phyloP scores from a whole-genome alignment of 2,113 vertebrate genomes.

The Sphyrna mokarran region DNA sequence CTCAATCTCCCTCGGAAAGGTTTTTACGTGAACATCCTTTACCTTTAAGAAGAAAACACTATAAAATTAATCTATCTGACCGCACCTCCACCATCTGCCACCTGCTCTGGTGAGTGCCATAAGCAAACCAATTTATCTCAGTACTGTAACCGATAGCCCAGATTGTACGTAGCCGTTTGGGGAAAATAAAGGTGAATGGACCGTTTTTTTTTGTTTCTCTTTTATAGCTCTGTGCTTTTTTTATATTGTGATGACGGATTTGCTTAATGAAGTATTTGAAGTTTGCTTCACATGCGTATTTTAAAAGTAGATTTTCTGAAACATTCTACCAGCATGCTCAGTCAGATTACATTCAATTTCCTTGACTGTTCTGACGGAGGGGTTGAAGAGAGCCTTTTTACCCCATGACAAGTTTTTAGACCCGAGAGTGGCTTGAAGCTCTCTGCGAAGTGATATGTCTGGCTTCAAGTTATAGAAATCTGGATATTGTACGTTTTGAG shows the following conservation, averaged over 20 bases:
- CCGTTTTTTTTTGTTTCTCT: neutral
- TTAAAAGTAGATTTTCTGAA: neutral
- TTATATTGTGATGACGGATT: neutral
- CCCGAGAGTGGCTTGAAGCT: neutral
- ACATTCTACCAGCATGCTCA: neutral
- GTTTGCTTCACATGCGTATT: neutral
- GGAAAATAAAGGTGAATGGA: neutral
- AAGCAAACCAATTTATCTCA: neutral
- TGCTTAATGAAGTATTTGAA: neutral
- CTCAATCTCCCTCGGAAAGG: neutral
- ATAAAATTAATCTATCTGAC: neutral
- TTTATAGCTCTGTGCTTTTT: neutral
- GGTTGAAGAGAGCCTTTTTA: neutral
- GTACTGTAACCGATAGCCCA: neutral
- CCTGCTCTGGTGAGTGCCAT: neutral
- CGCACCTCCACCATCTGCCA: neutral
- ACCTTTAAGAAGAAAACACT: neutral
- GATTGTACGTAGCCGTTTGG: neutral
- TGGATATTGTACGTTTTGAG: neutral
- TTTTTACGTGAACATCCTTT: neutral
- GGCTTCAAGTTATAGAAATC: neutral
- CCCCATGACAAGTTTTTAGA: neutral
- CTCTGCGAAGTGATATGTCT: neutral
- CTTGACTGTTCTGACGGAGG: neutral
- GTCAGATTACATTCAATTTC: neutral